Conservation (phyloP, 2,888 invertebrate species). For the Tenthredo notha region DNA sequence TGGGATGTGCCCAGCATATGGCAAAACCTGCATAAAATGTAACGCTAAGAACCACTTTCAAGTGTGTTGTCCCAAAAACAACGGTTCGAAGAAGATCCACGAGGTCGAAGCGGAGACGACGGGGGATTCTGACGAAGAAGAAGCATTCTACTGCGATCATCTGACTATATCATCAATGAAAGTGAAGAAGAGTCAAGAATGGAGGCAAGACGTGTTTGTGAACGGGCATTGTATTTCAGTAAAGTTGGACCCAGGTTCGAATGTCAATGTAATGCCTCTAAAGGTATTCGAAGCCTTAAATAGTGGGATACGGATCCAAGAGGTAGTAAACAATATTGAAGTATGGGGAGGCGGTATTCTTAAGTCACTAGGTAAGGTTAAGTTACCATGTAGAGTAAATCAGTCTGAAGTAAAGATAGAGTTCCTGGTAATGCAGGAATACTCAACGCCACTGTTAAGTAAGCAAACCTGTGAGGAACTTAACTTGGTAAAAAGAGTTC, state of each 20-base stretch:
- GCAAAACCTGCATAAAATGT: constrained; percentile 54
- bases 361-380: constrained; percentile 16
- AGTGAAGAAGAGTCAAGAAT: constrained; percentile 24
- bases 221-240: constrained; percentile 29
- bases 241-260: constrained; percentile 53
- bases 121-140: too few relatives aligned
- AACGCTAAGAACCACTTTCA: constrained; percentile 56
- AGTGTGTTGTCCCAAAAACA: too few relatives aligned
- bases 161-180: background rate
- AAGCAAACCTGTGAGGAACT: constrained; percentile 15
- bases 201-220: constrained; percentile 43
- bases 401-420: too few relatives aligned
- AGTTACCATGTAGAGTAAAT: too few relatives aligned
- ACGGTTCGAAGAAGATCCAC: too few relatives aligned
- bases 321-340: constrained; percentile 6
- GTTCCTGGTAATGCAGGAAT: constrained; percentile 38
- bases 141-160: constrained; percentile 2
- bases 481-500: constrained; percentile 37
- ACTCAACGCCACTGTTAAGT: constrained; percentile 21
- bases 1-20: constrained; percentile 56
- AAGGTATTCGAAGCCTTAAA: constrained; percentile 20
- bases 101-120: too few relatives aligned
- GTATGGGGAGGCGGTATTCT: constrained; percentile 26
- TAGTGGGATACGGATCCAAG: background rate
- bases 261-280: constrained; percentile 49